Base-by-base conservation (phyloP, 2,113 vertebrate species). In the Microtus montanus region DNA sequence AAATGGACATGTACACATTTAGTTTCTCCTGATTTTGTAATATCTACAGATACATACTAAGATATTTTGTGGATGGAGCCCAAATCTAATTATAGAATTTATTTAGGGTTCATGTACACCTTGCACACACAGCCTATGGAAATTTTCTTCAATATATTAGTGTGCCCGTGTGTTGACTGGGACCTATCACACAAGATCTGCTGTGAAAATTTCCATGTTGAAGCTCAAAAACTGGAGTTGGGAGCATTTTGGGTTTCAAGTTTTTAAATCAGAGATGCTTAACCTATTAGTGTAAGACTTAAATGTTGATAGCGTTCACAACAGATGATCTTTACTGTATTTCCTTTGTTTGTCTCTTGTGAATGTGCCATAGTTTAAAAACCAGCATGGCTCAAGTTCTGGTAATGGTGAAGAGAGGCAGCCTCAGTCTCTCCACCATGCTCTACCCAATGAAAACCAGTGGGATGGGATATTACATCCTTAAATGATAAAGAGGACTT, bases 301-400 rank as follows among this genome's bases (percentile, higher is more conserved):
- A 92, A 80, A 58, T 77, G 22, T 64, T 86, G 63, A 74, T 70
- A 79, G 52, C 44, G n/a, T 54, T 66, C 63, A 74, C 92, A 38
- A 83, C 17, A 87, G 4, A 74, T 33, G 61, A 38, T 92, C 79
- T 79, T 93, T 84, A 85, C 63, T 83, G 12, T 19, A 79, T 87
- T 89, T 84, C 6, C 24, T 75, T 96, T 44, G 73, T 14, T 93
- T 70, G 38, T 89, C 52, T 87, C 84, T 83, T 89, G 83, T 63
- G 86, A 79, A 54, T 80, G 61, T 4, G 2, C 66, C 66, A 41
- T 10, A 88, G 33, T 63, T 90, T 86, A 61, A 91, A 91, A 83
- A 75, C 73, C 78, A 82, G 17, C 1, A 11, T 44, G 47, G 22
- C 33, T 68, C 73, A 82, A 20, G 11, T 61, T 41, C 11, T 87